These are phyloP conservation scores for Peromyscus melanophrys DNA, from an alignment of 2,797 vertebrate genomes.

Conservation along the genomic window DNA sequence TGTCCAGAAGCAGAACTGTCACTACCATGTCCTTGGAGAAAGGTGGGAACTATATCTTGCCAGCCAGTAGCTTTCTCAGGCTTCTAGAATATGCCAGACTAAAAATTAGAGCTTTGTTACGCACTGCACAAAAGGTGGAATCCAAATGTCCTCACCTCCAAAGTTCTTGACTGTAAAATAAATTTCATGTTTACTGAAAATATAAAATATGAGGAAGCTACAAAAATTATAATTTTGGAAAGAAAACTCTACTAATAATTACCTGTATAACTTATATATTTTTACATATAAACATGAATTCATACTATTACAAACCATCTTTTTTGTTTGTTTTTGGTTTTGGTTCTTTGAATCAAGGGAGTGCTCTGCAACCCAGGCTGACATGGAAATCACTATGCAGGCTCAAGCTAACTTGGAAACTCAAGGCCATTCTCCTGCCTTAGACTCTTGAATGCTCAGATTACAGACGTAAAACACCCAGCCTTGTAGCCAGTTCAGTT, in stretches of 20 bases:
- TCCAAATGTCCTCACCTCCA: conserved; percentile 34
- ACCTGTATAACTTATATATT: not conserved
- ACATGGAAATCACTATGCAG: not conserved
- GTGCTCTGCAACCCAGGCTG: not conserved
- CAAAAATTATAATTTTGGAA: conserved; percentile 63
- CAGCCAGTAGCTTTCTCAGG: conserved; percentile 72
- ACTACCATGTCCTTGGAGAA: conserved; percentile 54
- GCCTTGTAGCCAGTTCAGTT: not conserved
- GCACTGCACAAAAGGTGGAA: conserved; percentile 38
- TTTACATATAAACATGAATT: not conserved
- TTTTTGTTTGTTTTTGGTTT: conserved; percentile 26
- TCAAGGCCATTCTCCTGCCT: not conserved
- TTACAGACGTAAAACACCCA: not conserved
- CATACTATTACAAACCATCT: not conserved
- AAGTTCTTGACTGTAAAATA: conserved; percentile 8
- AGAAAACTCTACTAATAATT: conserved; percentile 32
- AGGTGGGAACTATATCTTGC: conserved; percentile 58
- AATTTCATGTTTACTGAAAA: conserved; percentile 37
- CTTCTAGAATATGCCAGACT: conserved; percentile 75
- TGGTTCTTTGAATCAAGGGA: not conserved
- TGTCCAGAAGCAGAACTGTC: conserved; percentile 70
- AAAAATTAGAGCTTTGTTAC: conserved; percentile 71
- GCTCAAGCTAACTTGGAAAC: not conserved
- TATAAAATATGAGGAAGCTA: conserved; percentile 30
- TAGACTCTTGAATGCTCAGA: not conserved